These are phyloP conservation scores for Pelvicachromis taeniatus DNA, from an alignment of 2,113 vertebrate genomes.

Conservation along the genomic window DNA sequence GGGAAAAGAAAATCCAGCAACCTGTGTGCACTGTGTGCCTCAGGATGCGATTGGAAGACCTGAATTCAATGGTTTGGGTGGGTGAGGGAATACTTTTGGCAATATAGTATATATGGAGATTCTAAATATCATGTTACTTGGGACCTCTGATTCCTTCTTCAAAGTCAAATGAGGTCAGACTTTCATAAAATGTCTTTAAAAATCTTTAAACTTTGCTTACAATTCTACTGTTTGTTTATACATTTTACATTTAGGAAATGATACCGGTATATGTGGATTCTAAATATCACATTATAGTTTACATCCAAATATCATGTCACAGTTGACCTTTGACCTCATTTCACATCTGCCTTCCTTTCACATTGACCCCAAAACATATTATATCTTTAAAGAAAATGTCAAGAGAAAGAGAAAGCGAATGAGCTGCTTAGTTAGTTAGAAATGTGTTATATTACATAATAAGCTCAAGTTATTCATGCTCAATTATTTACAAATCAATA, in stretches of 20 bases:
- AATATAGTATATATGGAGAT: background rate
- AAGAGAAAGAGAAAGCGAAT: background rate
- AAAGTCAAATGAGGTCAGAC: background rate
- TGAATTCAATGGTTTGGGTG: rapidly evolving
- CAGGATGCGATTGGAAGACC: rapidly evolving
- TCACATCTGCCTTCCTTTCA: background rate
- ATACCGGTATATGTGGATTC: background rate
- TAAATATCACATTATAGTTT: background rate
- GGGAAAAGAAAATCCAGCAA: background rate
- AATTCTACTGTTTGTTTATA: background rate
- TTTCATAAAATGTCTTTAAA: background rate
- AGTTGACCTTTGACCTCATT: background rate
- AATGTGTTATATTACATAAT: rapidly evolving
- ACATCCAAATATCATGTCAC: background rate
- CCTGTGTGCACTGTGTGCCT: background rate
- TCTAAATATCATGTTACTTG: rapidly evolving
- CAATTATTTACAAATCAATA: background rate
- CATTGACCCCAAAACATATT: background rate
- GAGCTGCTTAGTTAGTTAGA: background rate
- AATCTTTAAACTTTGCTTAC: background rate
- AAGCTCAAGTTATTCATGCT: rapidly evolving
- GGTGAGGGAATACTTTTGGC: background rate
- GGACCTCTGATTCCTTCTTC: background rate
- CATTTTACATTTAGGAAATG: background rate
- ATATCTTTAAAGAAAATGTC: background rate